Base-by-base conservation (phyloP, 2,113 vertebrate genomes). In the Otus sunia region DNA sequence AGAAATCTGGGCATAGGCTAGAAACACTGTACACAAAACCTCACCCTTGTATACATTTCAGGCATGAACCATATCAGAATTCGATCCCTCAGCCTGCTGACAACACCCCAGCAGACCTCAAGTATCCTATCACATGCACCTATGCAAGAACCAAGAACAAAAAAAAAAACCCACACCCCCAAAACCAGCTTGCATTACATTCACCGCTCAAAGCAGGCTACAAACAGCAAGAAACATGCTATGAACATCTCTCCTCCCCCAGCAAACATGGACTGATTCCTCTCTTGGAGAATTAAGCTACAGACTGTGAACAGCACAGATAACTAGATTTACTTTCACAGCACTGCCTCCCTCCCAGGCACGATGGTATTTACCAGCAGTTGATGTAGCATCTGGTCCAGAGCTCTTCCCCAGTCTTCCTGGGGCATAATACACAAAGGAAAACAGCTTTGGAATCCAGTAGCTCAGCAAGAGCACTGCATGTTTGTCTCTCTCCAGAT, bases 371-470 rank as follows among this genome's bases (percentile, higher is more conserved):
- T 32, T 67, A 94, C 68, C 89, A 91, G 68, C 84, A 96, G 69
- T 36, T 75, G 72, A 89, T 39, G 47, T 5, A 92, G 80, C 77
- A 94, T 63, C 74, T 72, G 80, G 84, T 67, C 50, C 84, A 63
- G 64, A 72, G 80, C 68, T 90, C 49, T 68, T 50, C 83, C 80
- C 62, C 56, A 47, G 2, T 56, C 84, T 95, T 94, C 58, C 69
- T 16, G 77, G 74, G 73, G 79, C 81, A 45, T 45, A 76, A 78
- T 20, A 71, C 56, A 87, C 84, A 78, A 79, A 82, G 66, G 64
- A 67, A 86, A 96, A 77, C 68, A 91, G 76, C 80, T 64, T 27
- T 78, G 93, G 56, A 95, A 90, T 88, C 81, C 86, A 91, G 83
- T 29, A 89, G 55, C 93, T 96, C 82, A 92, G 62, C 52, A 72